A percentile compares a stretch with the other conserved stretches of the same genome.
Evolutionary conservation across 2,113 vertebrate genomes (phyloP).

Genomic region (Nyctibius bracteatus): DNA sequence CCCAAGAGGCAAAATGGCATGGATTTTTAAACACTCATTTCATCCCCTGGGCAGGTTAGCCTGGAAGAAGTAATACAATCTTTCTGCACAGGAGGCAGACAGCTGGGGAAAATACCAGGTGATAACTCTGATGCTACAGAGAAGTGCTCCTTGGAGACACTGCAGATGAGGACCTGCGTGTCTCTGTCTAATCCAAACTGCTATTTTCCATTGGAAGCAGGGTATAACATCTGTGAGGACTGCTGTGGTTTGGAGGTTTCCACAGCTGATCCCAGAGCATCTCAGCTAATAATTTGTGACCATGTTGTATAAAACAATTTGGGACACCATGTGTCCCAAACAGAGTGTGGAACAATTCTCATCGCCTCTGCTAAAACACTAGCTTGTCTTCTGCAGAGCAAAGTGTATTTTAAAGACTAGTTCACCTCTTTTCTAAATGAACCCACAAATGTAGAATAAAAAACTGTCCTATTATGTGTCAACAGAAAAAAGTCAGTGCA

Average conservation of each 20-base stretch:
- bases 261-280: neutral
- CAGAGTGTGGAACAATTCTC: neutral
- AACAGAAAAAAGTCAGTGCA: neutral
- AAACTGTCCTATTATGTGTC: rapidly evolving
- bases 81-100: neutral
- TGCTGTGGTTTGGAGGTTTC: neutral
- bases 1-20: neutral
- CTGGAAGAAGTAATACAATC: neutral
- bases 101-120: neutral
- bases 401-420: neutral
- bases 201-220: neutral
- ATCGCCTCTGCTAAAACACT: neutral
- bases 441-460: neutral
- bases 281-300: neutral
- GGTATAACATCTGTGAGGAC: neutral
- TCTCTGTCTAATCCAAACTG: neutral
- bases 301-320: neutral
- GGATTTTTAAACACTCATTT: neutral
- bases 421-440: neutral
- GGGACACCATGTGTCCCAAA: neutral
- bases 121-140: neutral
- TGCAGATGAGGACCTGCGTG: neutral
- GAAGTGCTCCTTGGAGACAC: neutral
- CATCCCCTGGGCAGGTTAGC: neutral
- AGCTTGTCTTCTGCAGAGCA: neutral